Percentiles rank a stretch among this genome's conserved stretches.
Conservation (phyloP, 2,888 invertebrate genomes). For the Orthosia gothica region DNA sequence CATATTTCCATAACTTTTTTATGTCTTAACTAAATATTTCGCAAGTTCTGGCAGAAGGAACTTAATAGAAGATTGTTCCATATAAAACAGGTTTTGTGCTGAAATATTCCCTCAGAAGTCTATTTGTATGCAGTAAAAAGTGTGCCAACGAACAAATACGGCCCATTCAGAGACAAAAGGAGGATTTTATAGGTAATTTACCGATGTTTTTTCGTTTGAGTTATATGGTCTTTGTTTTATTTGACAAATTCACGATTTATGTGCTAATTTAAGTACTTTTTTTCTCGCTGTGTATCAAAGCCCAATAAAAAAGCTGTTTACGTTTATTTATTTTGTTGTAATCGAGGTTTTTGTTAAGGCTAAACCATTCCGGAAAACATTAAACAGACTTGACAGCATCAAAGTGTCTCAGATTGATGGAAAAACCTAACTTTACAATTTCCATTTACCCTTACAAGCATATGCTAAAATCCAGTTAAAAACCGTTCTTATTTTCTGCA, state of each 20-base stretch:
- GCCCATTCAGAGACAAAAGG: slow-evolving; percentile 54
- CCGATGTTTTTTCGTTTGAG: slow-evolving; percentile 60
- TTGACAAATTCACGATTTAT: slow-evolving; percentile 62
- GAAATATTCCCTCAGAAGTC: slow-evolving; percentile 47
- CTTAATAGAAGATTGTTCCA: slow-evolving; percentile 28
- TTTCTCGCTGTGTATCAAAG: slow-evolving; percentile 44
- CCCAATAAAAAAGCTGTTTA: slow-evolving; percentile 50
- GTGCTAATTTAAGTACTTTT: slow-evolving; percentile 57
- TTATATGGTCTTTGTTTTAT: slow-evolving; percentile 66
- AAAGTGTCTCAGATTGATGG: not conserved
- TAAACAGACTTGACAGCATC: not conserved
- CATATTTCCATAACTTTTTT: slow-evolving; percentile 34
- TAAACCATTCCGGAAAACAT: not conserved
- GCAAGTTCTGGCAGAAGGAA: slow-evolving; percentile 20
- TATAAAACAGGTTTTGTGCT: slow-evolving; percentile 61
- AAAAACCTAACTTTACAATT: not conserved
- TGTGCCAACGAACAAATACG: slow-evolving; percentile 52
- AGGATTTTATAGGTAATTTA: slow-evolving; percentile 68
- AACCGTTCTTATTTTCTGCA: not conserved
- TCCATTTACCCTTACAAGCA: not conserved
- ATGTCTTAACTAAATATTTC: slow-evolving; percentile 27
- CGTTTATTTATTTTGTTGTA: slow-evolving; percentile 41
- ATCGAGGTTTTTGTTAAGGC: slow-evolving; percentile 3
- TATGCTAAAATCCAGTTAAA: not conserved
- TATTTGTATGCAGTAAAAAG: slow-evolving; percentile 66